Conservation (phyloP, 2,888 invertebrate genomes). For the Antitype chi region DNA sequence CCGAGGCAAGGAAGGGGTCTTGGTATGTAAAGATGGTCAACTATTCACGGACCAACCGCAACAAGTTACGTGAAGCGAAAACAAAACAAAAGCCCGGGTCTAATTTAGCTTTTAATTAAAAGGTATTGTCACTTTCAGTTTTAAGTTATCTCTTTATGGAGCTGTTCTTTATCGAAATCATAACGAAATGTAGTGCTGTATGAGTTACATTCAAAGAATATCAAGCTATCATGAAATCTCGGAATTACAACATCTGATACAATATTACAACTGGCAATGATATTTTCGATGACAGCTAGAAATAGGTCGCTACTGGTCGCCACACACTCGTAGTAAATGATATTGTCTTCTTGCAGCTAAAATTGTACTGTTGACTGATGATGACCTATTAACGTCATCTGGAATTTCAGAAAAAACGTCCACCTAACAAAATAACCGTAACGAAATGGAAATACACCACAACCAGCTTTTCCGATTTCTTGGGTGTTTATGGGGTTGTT, state of each 20-base stretch:
- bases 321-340: conserved; percentile 33
- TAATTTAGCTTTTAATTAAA: background rate
- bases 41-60: too few relatives aligned
- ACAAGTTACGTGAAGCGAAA: background rate
- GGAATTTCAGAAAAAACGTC: background rate
- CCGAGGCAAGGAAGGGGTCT: too few relatives aligned
- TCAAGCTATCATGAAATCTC: too few relatives aligned
- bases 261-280: conserved; percentile 25
- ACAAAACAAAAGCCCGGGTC: background rate
- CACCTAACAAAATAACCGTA: background rate
- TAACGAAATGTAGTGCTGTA: background rate
- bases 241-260: background rate
- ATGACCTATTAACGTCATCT: conserved; percentile 26
- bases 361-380: conserved; percentile 1
- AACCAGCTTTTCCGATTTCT: background rate
- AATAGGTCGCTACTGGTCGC: conserved; percentile 28
- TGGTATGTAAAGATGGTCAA: too few relatives aligned
- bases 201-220: background rate
- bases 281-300: conserved; percentile 50
- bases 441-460: background rate
- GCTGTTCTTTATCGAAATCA: background rate
- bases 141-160: background rate
- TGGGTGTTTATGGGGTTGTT: background rate
- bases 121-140: background rate
- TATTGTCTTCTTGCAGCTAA: conserved; percentile 26